Base-by-base conservation (phyloP, 1,140 invertebrate species). In the Phymorhynchus buccinoides region DNA sequence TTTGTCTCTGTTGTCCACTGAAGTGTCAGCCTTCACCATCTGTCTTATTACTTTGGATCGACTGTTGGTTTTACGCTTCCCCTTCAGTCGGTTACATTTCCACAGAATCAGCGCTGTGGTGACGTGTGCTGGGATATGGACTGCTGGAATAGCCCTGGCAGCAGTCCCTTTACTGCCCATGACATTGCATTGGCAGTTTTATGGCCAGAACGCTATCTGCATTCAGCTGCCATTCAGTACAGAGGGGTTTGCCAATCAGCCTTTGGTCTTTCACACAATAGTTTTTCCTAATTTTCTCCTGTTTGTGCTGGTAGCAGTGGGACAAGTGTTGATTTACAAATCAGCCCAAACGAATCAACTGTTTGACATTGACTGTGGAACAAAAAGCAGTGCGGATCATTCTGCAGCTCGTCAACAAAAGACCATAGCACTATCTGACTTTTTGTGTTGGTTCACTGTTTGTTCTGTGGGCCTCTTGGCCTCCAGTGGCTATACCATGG, bases 21-120 rank as follows among this genome's bases (percentile, higher is more conserved):
- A 92, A 71, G 84, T 86, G 1, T 91, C 90, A 2, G 87, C 89
- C 27, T 79, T 89, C 44, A 88, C 89, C 68, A 84, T 92, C 0
- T 85, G 83, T 35, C 80, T 91, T 41, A 44, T 79, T 32, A 79
- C 77, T n/a, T 22, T 79, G 18, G 91, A 92, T 71, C 78, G 91
- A 6, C 87, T 89, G 66, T 32, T 90, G 4, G 87, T 84, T 16
- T 85, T 92, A 37, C 86, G 88, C n/a, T 91, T 88, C 79, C 90
- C 91, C 0, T 90, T 92, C 62, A 81, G 87, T 22, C 77, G 14
- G 9, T 3, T 71, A 16, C 68, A 87, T 6, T 68, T 85, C 14
- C 83, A 68, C 16, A 77, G 88, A 1, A 86, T 56, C 35, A 83
- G 80, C 1, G 75, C 81, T 4, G 2, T 44, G 0, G 18, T 32